A percentile compares a stretch with the other conserved stretches of the same genome.
Evolutionary conservation across 1,140 invertebrate genomes (phyloP).

Genomic region (Zaprionus gabonicus): DNA sequence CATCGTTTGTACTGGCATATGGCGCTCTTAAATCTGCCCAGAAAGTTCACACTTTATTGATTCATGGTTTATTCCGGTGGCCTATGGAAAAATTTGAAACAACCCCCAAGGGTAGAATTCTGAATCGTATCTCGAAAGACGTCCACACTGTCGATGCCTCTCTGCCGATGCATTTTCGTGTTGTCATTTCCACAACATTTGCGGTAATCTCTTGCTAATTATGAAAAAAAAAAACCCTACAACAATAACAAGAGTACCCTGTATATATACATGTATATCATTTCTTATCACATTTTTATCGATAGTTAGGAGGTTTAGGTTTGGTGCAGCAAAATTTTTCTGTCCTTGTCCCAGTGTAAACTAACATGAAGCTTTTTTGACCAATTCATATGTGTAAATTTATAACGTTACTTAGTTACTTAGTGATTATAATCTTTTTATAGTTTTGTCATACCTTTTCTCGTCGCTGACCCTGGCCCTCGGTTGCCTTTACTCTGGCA

Average conservation of each 20-base stretch:
- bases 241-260: conserved; percentile 4
- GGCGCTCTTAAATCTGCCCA: not conserved
- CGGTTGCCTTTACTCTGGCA: conserved; percentile 77
- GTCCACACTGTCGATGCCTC: conserved; percentile 87
- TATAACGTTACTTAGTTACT: not conserved
- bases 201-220: conserved; percentile 7
- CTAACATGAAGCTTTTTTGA: not conserved
- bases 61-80: conserved; percentile 1
- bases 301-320: not conserved
- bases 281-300: too few relatives aligned
- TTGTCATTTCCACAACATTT: conserved; percentile 8
- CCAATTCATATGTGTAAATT: not conserved
- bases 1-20: conserved; percentile 85
- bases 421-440: conserved; percentile 37
- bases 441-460: conserved; percentile 82
- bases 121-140: conserved; percentile 91
- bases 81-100: conserved; percentile 90
- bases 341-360: conserved; percentile 40
- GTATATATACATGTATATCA: not conserved
- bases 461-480: conserved; percentile 80
- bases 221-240: not conserved
- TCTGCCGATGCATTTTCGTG: conserved; percentile 68
- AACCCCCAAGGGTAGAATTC: conserved; percentile 89
- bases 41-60: not conserved
- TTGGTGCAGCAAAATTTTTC: conserved; percentile 21